Conservation (phyloP, 2,797 vertebrate species). For the Cyprinella venusta region DNA sequence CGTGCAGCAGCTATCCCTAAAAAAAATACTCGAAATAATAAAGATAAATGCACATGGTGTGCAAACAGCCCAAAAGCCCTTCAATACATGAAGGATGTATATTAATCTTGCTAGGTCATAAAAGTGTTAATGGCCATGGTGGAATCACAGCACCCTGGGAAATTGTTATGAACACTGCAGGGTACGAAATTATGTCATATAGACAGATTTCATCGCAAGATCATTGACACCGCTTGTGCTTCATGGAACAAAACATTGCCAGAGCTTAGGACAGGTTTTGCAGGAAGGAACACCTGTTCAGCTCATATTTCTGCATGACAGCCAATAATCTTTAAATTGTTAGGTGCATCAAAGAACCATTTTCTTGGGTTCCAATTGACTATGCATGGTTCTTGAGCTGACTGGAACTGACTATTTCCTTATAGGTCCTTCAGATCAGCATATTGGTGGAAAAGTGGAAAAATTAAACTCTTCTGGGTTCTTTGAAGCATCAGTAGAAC, state of each 20-base stretch:
- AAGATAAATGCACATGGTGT: slow-evolving; percentile 29
- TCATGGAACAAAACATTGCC: slow-evolving; percentile 17
- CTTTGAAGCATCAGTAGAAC: not conserved
- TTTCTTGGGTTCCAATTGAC: slow-evolving; percentile 5
- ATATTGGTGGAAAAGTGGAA: not conserved
- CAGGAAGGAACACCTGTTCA: slow-evolving; percentile 13
- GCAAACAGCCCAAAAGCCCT: slow-evolving; percentile 53
- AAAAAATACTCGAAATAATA: slow-evolving; percentile 33
- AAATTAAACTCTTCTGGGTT: not conserved
- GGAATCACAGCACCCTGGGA: slow-evolving; percentile 52
- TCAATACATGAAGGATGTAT: slow-evolving; percentile 49
- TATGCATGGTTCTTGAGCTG: not conserved
- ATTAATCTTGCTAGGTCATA: slow-evolving; percentile 55
- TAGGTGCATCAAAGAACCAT: not conserved
- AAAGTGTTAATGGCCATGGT: slow-evolving; percentile 50
- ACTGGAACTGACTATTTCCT: not conserved
- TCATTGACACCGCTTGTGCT: slow-evolving; percentile 41
- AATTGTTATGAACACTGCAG: slow-evolving; percentile 51
- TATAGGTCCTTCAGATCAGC: not conserved
- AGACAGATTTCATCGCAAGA: slow-evolving; percentile 55
- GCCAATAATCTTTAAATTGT: not conserved
- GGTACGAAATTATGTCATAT: slow-evolving; percentile 41
- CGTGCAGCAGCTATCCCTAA: slow-evolving; percentile 48
- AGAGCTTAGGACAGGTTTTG: slow-evolving; percentile 2
- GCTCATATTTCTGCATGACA: slow-evolving; percentile 60